These are phyloP conservation scores for Chironex yamaguchii DNA, from an alignment of 30 jellyfish, hydroid and myxozoan genomes.

Conservation along the genomic window DNA sequence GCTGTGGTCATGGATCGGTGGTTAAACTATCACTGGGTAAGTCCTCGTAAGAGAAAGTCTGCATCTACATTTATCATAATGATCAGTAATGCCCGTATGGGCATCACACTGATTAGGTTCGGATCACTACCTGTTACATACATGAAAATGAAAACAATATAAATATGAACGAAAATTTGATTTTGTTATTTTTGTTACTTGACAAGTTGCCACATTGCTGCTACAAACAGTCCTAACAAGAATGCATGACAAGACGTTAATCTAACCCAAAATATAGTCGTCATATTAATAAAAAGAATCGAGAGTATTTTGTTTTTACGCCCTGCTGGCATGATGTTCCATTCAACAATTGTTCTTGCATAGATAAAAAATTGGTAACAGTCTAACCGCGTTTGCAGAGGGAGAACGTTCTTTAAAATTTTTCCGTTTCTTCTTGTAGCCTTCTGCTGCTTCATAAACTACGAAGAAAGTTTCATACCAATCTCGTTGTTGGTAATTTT, in stretches of 20 bases:
- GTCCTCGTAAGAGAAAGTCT: too few relatives aligned
- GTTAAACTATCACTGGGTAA: constrained; percentile 83
- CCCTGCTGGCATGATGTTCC: constrained; percentile 13
- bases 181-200: too few relatives aligned
- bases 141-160: too few relatives aligned
- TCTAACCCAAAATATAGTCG: too few relatives aligned
- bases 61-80: too few relatives aligned
- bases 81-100: too few relatives aligned
- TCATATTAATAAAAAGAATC: neutral
- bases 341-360: neutral
- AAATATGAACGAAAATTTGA: too few relatives aligned
- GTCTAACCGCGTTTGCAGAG: constrained; percentile 8
- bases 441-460: neutral
- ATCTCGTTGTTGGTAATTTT: constrained; percentile 5
- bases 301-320: neutral
- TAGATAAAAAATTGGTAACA: constrained; percentile 8
- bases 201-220: too few relatives aligned
- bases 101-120: too few relatives aligned
- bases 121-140: too few relatives aligned
- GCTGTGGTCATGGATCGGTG: constrained; percentile 63
- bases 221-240: too few relatives aligned
- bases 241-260: too few relatives aligned
- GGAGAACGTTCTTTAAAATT: neutral
- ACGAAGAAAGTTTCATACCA: constrained; percentile 13
- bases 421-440: neutral